Base-by-base conservation (phyloP, 2,113 vertebrate genomes). In the Dissostichus mawsoni region DNA sequence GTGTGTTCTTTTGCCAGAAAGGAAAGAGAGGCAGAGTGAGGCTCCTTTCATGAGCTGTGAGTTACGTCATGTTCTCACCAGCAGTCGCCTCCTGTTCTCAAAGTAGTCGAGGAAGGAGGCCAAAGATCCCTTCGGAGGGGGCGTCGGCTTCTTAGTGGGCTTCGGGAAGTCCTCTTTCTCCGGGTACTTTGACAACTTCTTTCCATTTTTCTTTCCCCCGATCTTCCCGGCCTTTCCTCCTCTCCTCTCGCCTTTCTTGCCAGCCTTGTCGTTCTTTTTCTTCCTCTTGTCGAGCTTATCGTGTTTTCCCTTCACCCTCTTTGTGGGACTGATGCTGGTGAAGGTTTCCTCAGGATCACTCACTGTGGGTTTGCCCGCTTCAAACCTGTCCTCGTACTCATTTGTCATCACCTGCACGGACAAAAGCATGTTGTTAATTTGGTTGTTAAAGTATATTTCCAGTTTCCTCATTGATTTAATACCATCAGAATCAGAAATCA, bases 81-180 rank as follows among this genome's bases (percentile, higher is more conserved):
- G 93, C 44, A 99, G 95, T 11, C 98, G 92, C 70, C 98, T 95
- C 89, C 95, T 96, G 93, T 95, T 97, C 92, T 98, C 97, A 92
- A 99, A 99, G 90, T 97, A 96, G 33, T 96, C 96, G 92, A 99
- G 91, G 78, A 99, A 96, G 58, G 94, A 94, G 0, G 90, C 79
- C 87, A 96, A 93, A 0, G 94, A 90, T 88, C 95, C 95, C 74
- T 91, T 96, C 1, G 95, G 92, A 2, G 94, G 36, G 36, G 93
- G 89, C 2, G 87, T 80, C 11, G 93, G 93, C 79, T 93, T 97
- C 61, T 96, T 92, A 1, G 95, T 93, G 41, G 95, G 91, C 63
- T 97, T 97, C 2, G 94, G 89, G 81, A 92, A 95, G 29, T 95
- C 95, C 2, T 96, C 96, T 79, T 95, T 96, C 25, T 97, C 96